A percentile compares a stretch with the other conserved stretches of the same genome.
phyloP scores from a whole-genome alignment of 2,113 vertebrate genomes.

The Rhegmatorhina hoffmannsi region DNA sequence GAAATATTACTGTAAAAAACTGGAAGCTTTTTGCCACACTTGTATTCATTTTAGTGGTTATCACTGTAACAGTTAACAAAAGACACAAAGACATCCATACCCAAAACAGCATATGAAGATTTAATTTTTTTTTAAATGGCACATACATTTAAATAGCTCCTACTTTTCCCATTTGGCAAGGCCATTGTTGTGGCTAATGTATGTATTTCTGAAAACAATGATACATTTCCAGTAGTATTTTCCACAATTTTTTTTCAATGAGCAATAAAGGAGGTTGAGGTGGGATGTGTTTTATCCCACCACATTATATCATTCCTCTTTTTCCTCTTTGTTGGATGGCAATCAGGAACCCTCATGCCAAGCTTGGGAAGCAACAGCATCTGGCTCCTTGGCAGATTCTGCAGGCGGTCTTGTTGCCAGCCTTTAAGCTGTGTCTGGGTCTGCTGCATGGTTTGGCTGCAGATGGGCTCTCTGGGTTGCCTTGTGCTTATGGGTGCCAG shows the following conservation, averaged over 20 bases:
- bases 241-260: conserved; percentile 80
- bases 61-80: conserved; percentile 70
- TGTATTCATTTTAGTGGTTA: conserved; percentile 66
- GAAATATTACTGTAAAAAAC: conserved; percentile 48
- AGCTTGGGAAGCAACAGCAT: conserved; percentile 87
- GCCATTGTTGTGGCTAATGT: conserved; percentile 83
- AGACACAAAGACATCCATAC: conserved; percentile 65
- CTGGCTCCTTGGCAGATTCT: conserved; percentile 84
- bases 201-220: conserved; percentile 85
- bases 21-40: conserved; percentile 43
- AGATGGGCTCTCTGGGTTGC: conserved; percentile 86
- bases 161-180: conserved; percentile 80
- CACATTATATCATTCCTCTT: conserved; percentile 87
- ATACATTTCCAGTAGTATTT: conserved; percentile 82
- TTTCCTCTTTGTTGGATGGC: conserved; percentile 87
- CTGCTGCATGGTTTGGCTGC: conserved; percentile 85
- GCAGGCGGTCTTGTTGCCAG: conserved; percentile 82
- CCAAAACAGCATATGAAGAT: conserved; percentile 65
- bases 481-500: conserved; percentile 85
- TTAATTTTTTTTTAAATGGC: conserved; percentile 50
- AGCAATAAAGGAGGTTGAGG: conserved; percentile 87
- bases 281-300: conserved; percentile 86
- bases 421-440: conserved; percentile 86
- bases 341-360: conserved; percentile 84
- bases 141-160: conserved; percentile 76